These are phyloP conservation scores for Habrosyne pyritoides DNA, from an alignment of 2,888 invertebrate genomes.

Conservation along the genomic window DNA sequence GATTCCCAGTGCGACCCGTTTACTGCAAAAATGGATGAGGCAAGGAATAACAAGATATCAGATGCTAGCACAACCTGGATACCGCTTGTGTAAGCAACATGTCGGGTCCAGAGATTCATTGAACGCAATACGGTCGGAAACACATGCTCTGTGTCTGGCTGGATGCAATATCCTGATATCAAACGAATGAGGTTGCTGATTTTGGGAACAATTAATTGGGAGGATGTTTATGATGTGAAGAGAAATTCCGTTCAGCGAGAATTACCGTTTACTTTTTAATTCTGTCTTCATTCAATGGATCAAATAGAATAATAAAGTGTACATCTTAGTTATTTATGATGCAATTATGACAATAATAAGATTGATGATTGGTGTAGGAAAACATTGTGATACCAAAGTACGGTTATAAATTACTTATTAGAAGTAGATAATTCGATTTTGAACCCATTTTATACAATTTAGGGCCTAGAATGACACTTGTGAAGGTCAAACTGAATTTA, in stretches of 20 bases:
- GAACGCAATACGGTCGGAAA: conserved; percentile 2
- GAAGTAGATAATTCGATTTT: too few relatives aligned
- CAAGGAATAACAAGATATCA: conserved; percentile 18
- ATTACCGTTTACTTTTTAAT: background rate
- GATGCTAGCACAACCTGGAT: conserved; percentile 17
- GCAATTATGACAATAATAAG: too few relatives aligned
- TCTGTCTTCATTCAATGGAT: background rate
- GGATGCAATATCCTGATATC: conserved; percentile 27
- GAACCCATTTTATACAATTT: too few relatives aligned
- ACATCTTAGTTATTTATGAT: too few relatives aligned
- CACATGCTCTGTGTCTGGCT: conserved; percentile 20
- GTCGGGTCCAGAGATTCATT: conserved; percentile 41
- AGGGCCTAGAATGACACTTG: too few relatives aligned
- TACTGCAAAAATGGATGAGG: conserved; percentile 32
- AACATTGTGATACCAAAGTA: too few relatives aligned
- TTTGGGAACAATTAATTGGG: conserved; percentile 7
- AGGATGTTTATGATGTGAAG: background rate
- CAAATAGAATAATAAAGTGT: too few relatives aligned
- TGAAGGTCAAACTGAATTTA: too few relatives aligned
- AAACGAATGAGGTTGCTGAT: conserved; percentile 21
- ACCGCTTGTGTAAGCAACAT: conserved; percentile 38
- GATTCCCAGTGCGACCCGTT: conserved; percentile 15
- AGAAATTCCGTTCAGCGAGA: background rate
- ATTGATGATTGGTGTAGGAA: too few relatives aligned
- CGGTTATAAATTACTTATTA: too few relatives aligned